These are phyloP conservation scores for Dufourea novaeangliae DNA, from an alignment of 1,140 invertebrate genomes.

Conservation along the genomic window DNA sequence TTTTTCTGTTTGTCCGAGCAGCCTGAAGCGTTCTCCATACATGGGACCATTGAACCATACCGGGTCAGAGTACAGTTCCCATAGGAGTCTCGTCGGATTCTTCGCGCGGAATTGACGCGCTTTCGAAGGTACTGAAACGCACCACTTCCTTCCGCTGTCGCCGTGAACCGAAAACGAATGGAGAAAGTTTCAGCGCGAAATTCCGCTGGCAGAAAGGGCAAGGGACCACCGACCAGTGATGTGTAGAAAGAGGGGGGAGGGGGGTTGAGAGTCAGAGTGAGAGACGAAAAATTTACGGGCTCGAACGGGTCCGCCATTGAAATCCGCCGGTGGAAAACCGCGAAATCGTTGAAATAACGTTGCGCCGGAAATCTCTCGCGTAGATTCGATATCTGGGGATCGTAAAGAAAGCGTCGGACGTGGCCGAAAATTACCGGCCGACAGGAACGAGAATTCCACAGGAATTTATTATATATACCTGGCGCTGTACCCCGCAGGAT, in stretches of 20 bases:
- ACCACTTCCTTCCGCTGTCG: constrained; percentile 48
- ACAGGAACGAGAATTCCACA: constrained; percentile 32
- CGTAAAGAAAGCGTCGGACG: constrained; percentile 44
- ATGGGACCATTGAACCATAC: too few species aligned
- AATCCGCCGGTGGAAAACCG: constrained; percentile 39
- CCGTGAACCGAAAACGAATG: constrained; percentile 56
- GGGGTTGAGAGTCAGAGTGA: neutral
- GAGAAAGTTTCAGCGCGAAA: constrained; percentile 57
- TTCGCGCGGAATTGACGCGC: constrained; percentile 59
- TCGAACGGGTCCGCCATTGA: constrained; percentile 33
- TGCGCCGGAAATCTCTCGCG: constrained; percentile 41
- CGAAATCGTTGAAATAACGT: constrained; percentile 53
- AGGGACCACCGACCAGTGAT: too few species aligned
- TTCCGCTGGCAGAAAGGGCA: constrained; percentile 14
- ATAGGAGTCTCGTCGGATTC: constrained; percentile 22
- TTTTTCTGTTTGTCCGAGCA: too few species aligned
- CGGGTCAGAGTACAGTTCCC: too few species aligned
- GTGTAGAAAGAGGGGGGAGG: neutral
- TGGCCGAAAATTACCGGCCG: constrained; percentile 40
- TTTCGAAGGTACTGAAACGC: constrained; percentile 63
- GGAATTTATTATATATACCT: constrained; percentile 24
- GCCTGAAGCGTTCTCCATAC: too few species aligned
- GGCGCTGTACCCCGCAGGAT: neutral
- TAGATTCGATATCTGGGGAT: constrained; percentile 50
- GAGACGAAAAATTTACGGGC: constrained; percentile 46